These are phyloP conservation scores for Triplophysa yarkandensis DNA, from an alignment of 2,797 vertebrate species.

Conservation along the genomic window DNA sequence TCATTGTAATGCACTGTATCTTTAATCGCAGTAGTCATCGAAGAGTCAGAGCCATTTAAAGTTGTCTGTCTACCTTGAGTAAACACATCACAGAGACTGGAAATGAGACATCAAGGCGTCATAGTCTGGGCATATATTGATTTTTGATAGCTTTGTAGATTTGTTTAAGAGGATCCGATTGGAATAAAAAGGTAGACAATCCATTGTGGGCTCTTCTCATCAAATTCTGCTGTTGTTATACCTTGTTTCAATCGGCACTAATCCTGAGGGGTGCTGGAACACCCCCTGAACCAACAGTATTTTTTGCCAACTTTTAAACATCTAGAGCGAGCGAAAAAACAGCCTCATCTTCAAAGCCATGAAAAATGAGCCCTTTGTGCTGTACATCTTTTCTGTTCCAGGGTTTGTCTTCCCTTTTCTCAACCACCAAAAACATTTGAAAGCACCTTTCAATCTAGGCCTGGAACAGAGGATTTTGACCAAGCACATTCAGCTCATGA, in stretches of 20 bases:
- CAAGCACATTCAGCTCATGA: conserved; percentile 9
- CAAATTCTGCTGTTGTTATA: conserved; percentile 30
- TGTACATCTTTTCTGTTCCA: conserved; percentile 9
- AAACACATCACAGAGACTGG: conserved; percentile 20
- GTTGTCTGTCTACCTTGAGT: conserved; percentile 24
- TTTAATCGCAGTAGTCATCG: conserved; percentile 22
- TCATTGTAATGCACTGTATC: not conserved
- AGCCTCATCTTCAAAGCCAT: conserved; percentile 34
- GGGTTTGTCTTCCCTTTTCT: conserved; percentile 24
- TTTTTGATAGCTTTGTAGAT: not conserved
- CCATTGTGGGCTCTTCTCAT: not conserved
- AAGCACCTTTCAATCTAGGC: conserved; percentile 14
- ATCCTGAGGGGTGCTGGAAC: conserved; percentile 28
- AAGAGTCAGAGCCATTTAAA: conserved; percentile 8
- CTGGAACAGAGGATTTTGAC: conserved; percentile 8
- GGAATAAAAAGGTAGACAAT: not conserved
- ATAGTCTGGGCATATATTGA: not conserved
- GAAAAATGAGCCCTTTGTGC: conserved; percentile 41
- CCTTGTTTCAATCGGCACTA: conserved; percentile 34
- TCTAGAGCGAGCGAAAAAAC: conserved; percentile 32
- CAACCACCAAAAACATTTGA: conserved; percentile 30
- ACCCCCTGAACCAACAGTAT: conserved; percentile 34
- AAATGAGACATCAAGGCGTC: conserved; percentile 29
- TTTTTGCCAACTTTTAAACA: conserved; percentile 29
- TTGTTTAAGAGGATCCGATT: not conserved